Evolutionary conservation across 2,888 invertebrate genomes (phyloP), one percentile per base, ranked within the genome.

Genomic region (Andricus curvator): DNA sequence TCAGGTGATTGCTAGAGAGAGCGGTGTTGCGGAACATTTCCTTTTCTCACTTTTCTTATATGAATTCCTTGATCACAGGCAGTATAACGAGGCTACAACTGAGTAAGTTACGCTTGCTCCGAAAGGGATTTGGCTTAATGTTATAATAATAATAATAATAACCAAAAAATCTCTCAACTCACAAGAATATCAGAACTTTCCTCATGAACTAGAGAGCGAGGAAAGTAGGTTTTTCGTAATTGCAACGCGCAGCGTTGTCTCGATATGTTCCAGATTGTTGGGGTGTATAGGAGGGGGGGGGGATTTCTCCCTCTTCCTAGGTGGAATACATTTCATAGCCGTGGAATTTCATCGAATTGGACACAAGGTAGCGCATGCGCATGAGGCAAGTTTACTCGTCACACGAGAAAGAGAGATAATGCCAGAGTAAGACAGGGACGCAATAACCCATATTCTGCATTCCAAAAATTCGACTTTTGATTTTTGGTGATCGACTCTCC

Each of bases 281-380:
- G 22, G n/a, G 25, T 17, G 62, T 25, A 48, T 48, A 4, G 67
- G 67, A 41, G 41, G n/a, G 41, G 67, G 78, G 17, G 65, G 20
- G 20, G 62, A 80, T 77, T 81, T 74, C 44, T 76, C 65, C 65
- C 70, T 48, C 78, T 60, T 4, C n/a, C 1, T 41, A 41, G 25
- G 62, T 66, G 9, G 33, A 66, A 17, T 66, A 66, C 20, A 37
- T 66, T 66, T 80, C 48, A 62, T 77, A 80, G 78, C 70, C 67
- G 77, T 82, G 70, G 80, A 82, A 84, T 82, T 74, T 78, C 67
- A 65, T 68, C 41, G 66, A 78, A 81, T 84, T 82, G 79, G 78
- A 81, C 78, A 62, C 77, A 48, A 76, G 37, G 13, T 25, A 22
- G 84, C 88, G 89, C 89, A 84, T 87, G 89, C 89, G 88, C 83